Conservation (phyloP, 2,888 invertebrate genomes). For the Stenodera caucasica region DNA sequence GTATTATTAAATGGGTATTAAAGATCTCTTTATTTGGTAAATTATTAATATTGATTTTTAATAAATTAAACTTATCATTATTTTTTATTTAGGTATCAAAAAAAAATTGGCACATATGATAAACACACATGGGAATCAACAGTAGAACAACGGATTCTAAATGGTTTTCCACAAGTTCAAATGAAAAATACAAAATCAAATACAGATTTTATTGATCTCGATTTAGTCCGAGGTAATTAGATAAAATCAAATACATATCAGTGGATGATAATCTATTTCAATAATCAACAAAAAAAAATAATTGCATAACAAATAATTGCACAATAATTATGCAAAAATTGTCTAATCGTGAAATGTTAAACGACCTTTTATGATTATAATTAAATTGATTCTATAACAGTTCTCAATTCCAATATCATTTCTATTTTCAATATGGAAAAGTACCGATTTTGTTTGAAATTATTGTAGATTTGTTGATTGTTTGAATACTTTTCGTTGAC, state of each 20-base stretch:
- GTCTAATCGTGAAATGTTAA: too few relatives aligned
- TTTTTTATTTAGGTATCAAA: conserved; percentile 74
- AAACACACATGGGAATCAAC: conserved; percentile 97
- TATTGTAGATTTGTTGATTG: too few relatives aligned
- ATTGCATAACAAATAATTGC: too few relatives aligned
- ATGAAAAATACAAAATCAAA: conserved; percentile 79
- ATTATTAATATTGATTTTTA: background rate
- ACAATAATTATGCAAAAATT: too few relatives aligned
- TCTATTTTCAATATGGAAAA: too few relatives aligned
- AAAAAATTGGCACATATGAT: conserved; percentile 95
- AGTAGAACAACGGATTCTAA: conserved; percentile 86
- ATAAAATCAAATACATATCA: conserved; percentile 24
- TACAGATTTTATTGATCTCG: conserved; percentile 93
- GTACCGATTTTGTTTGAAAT: too few relatives aligned
- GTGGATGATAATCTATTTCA: too few relatives aligned
- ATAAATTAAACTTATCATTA: background rate
- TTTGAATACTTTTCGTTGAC: too few relatives aligned
- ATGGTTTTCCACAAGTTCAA: conserved; percentile 76
- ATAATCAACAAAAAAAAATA: too few relatives aligned
- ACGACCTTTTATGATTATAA: too few relatives aligned
- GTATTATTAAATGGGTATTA: conserved; percentile 45
- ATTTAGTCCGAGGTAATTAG: conserved; percentile 83
- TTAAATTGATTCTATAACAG: too few relatives aligned
- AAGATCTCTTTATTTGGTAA: conserved; percentile 48
- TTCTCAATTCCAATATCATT: too few relatives aligned